Evolutionary conservation across 2,113 vertebrate species (phyloP).

Genomic region (Corythaixoides concolor): DNA sequence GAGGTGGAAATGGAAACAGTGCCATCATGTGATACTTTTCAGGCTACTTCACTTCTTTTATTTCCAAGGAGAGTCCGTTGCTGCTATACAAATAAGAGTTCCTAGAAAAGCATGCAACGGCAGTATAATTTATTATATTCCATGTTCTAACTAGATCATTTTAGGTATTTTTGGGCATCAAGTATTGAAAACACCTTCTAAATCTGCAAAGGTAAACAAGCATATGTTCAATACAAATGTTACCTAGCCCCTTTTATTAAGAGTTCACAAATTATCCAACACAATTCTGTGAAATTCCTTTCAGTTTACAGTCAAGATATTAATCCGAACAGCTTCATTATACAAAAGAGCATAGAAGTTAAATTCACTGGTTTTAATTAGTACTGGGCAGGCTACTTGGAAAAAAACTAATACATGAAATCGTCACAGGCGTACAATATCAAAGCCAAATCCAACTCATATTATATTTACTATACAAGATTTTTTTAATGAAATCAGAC

Average conservation of each 20-base stretch:
- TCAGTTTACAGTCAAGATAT: slow-evolving; percentile 19
- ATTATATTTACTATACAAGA: slow-evolving; percentile 36
- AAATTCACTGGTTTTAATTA: slow-evolving; percentile 52
- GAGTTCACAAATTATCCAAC: slow-evolving; percentile 4
- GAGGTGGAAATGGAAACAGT: slow-evolving; percentile 97
- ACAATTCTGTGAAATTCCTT: not conserved
- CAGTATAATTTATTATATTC: slow-evolving; percentile 16
- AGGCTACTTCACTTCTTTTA: slow-evolving; percentile 87
- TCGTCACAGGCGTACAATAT: not conserved
- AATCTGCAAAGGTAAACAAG: slow-evolving; percentile 36
- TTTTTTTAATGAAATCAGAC: slow-evolving; percentile 10
- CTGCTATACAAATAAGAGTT: slow-evolving; percentile 58
- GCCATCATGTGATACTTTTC: slow-evolving; percentile 99
- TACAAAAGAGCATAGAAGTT: not conserved
- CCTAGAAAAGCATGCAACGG: not conserved
- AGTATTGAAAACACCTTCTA: slow-evolving; percentile 13
- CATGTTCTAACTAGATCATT: not conserved
- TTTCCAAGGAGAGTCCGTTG: slow-evolving; percentile 68
- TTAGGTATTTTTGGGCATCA: not conserved
- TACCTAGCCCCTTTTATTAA: not conserved
- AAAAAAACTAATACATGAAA: not conserved
- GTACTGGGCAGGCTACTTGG: not conserved
- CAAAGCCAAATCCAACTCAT: not conserved
- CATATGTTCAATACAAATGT: not conserved
- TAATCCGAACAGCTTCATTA: not conserved